Percentiles rank a stretch among this genome's conserved stretches.
These are phyloP conservation scores for Heterodera carotae DNA, from an alignment of 1,140 invertebrate genomes.

Conservation along the genomic window DNA sequence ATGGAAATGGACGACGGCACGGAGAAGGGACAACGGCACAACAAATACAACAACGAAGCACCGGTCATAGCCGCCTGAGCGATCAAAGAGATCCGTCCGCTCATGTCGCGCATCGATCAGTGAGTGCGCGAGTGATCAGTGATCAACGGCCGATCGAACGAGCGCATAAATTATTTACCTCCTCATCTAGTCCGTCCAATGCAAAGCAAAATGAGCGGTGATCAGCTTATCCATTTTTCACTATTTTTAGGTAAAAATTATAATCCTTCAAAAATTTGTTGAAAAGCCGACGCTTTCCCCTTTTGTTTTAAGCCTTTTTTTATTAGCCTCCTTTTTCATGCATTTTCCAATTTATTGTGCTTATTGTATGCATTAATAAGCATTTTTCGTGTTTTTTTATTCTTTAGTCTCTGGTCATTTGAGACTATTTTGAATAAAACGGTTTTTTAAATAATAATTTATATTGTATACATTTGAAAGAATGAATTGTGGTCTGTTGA, in stretches of 20 bases:
- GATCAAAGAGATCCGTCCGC: too few species aligned
- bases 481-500: too few species aligned
- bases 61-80: neutral
- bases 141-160: slow-evolving; percentile 51
- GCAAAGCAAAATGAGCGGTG: slow-evolving; percentile 49
- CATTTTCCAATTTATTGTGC: too few species aligned
- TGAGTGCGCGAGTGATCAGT: too few species aligned
- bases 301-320: neutral
- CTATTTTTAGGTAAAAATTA: neutral
- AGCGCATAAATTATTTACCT: slow-evolving; percentile 49
- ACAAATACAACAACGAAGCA: neutral
- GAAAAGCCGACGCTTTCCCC: neutral
- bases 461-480: too few species aligned
- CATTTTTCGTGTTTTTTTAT: too few species aligned
- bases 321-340: too few species aligned
- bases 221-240: neutral
- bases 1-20: neutral
- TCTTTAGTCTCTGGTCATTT: too few species aligned
- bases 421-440: too few species aligned
- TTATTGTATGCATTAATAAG: too few species aligned
- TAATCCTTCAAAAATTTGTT: neutral
- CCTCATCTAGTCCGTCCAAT: slow-evolving; percentile 44
- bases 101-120: too few species aligned
- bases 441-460: too few species aligned
- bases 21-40: neutral